Evolutionary conservation across 2,113 vertebrate genomes (phyloP), one percentile per base, ranked within the genome.

Genomic region (Scopus umbretta): DNA sequence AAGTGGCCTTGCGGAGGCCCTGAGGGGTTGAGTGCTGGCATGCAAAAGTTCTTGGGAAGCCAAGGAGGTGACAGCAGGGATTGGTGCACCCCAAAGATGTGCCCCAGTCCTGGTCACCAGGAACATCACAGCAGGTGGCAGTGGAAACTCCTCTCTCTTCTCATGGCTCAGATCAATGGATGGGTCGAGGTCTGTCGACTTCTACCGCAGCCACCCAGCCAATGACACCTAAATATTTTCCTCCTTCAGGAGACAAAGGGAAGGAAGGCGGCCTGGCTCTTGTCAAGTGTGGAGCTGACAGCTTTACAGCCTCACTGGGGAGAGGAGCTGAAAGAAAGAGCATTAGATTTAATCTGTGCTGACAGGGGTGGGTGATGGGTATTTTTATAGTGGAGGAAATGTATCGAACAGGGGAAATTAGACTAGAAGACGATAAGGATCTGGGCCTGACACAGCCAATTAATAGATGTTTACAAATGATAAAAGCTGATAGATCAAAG

Each of bases 391-490:
- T 87, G 94, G 92, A 98, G 98, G 97, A 98, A 98, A 98, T 92
- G 73, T 95, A 98, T 96, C 20, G 74, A 97, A 97, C 93, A 91
- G 94, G 96, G 97, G 98, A 98, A 98, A 98, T 98, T 97, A 98
- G 98, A 98, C 96, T 62, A 85, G 96, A 94, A 89, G 86, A 97
- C 45, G 98, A 99, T 98, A 99, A 98, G 96, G 97, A 98, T 99
- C 98, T 99, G 96, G 87, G 93, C 96, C 98, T 97, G 98, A 98
- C 98, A 98, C 98, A 98, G 98, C 97, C 98, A 99, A 99, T 99
- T 99, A 99, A 98, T 96, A 98, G 97, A 98, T 98, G 98, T 99
- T 99, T 99, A 98, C 98, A 97, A 98, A 98, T 98, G 98, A 99
- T 98, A 97, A 47, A 91, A 97, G 95, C 96, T 87, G 97, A 96